These are phyloP conservation scores for Trachelus iudaicus DNA, from an alignment of 2,888 invertebrate genomes.

Conservation along the genomic window DNA sequence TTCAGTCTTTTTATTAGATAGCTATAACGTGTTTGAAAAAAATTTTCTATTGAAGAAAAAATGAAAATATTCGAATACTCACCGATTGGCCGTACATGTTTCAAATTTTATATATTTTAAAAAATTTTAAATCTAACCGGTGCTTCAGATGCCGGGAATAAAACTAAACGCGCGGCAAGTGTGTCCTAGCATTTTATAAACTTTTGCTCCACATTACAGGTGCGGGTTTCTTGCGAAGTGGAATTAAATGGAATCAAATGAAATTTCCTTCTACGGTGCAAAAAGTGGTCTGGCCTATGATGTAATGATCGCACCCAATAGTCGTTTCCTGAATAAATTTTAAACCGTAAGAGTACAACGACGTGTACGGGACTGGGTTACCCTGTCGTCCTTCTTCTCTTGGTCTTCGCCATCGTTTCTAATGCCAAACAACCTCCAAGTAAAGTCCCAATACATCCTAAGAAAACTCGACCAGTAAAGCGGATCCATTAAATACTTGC, in stretches of 20 bases:
- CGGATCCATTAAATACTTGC: background rate
- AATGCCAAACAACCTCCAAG: background rate
- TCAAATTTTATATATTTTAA: conserved; percentile 9
- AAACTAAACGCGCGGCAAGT: conserved; percentile 51
- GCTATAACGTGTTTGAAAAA: no score
- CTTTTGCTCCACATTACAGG: conserved; percentile 49
- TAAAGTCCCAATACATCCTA: background rate
- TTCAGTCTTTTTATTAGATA: no score
- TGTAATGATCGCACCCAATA: conserved; percentile 53
- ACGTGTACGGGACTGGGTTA: background rate
- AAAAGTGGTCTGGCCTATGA: conserved; percentile 53
- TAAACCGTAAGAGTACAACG: conserved; percentile 28
- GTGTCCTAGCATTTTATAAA: conserved; percentile 58
- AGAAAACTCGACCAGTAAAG: no score
- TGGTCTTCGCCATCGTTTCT: background rate
- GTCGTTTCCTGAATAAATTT: conserved; percentile 61
- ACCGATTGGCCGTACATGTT: conserved; percentile 46
- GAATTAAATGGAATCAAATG: conserved; percentile 36
- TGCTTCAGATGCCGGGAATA: conserved; percentile 32
- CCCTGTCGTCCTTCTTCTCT: background rate
- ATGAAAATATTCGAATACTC: conserved; percentile 20
- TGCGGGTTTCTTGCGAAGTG: conserved; percentile 31
- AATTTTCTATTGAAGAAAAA: background rate
- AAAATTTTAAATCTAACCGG: conserved; percentile 4
- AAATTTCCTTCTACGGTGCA: conserved; percentile 62